Percentiles rank a stretch among this genome's conserved stretches.
phyloP scores from a whole-genome alignment of 2,113 vertebrate species.

The Perca fluviatilis region DNA sequence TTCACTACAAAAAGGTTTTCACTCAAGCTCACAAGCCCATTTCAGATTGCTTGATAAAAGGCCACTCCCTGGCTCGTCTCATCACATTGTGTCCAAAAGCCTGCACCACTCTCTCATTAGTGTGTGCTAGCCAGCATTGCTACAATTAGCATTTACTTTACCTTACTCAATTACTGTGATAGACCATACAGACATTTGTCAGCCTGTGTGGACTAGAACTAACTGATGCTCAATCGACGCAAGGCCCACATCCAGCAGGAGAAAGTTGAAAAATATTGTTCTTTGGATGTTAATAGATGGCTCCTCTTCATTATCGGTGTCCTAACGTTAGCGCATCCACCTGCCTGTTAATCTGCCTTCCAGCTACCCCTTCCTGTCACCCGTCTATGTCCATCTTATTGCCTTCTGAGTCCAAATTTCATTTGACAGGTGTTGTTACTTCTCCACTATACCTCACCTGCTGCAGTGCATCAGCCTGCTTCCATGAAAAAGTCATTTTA shows the following conservation, averaged over 20 bases:
- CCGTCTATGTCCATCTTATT: conserved; percentile 38
- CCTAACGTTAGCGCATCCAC: conserved; percentile 46
- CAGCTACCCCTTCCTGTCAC: conserved; percentile 39
- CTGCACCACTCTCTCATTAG: conserved; percentile 37
- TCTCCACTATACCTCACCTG: conserved; percentile 14
- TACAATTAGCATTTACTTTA: conserved; percentile 62
- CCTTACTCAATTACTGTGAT: conserved; percentile 52
- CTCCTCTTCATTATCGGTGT: conserved; percentile 54
- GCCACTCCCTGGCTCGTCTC: neutral
- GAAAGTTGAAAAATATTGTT: conserved; percentile 32
- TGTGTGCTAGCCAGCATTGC: conserved; percentile 31
- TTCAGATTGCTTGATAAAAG: neutral
- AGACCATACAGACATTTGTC: conserved; percentile 16
- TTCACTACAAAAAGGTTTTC: neutral
- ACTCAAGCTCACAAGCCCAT: neutral
- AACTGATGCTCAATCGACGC: conserved; percentile 33
- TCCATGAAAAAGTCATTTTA: conserved; percentile 31
- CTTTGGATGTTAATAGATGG: conserved; percentile 39
- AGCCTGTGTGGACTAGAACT: conserved; percentile 19
- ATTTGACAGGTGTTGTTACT: conserved; percentile 21
- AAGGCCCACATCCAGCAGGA: conserved; percentile 28
- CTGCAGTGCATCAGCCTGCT: neutral
- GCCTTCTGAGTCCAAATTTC: conserved; percentile 29
- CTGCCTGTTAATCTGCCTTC: conserved; percentile 58
- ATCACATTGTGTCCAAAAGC: conserved; percentile 29